A percentile compares a stretch with the other conserved stretches of the same genome.
phyloP scores from a whole-genome alignment of 2,888 invertebrate genomes.

The Tethea ocularis region DNA sequence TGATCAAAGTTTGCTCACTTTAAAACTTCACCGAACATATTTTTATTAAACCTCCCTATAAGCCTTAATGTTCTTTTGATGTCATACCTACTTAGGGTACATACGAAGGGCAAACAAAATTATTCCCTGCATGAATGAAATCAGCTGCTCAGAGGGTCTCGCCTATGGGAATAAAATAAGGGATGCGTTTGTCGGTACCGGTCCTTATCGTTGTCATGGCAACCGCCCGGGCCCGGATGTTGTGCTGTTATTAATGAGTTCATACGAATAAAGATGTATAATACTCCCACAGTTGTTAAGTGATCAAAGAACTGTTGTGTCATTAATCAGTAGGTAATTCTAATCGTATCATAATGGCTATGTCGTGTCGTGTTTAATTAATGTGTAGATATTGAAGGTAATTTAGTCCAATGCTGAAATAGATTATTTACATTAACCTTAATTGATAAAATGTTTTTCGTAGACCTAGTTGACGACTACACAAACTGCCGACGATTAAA shows the following conservation, averaged over 20 bases:
- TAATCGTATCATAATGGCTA: background rate
- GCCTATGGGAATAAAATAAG: conserved; percentile 50
- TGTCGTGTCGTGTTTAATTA: background rate
- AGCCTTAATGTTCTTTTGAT: conserved; percentile 14
- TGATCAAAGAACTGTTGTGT: background rate
- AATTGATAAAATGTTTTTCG: background rate
- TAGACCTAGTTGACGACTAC: background rate
- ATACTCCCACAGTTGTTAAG: conserved; percentile 4
- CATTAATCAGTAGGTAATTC: conserved; percentile 7
- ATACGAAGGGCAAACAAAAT: conserved; percentile 23
- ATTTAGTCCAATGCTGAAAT: background rate
- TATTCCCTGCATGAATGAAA: conserved; percentile 54
- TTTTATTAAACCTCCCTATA: conserved; percentile 4
- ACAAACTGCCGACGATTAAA: too few relatives aligned
- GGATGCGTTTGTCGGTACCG: conserved; percentile 52
- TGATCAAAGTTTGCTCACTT: background rate
- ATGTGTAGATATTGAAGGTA: background rate
- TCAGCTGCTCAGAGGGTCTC: conserved; percentile 67
- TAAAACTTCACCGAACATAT: background rate
- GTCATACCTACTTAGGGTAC: conserved; percentile 11
- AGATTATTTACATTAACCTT: background rate
- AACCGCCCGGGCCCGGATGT: conserved; percentile 57
- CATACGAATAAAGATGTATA: background rate
- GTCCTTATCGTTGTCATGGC: conserved; percentile 53
- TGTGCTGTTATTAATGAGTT: conserved; percentile 6